These are phyloP conservation scores for Rhinoderma darwinii DNA, from an alignment of 2,113 vertebrate species.

Conservation along the genomic window DNA sequence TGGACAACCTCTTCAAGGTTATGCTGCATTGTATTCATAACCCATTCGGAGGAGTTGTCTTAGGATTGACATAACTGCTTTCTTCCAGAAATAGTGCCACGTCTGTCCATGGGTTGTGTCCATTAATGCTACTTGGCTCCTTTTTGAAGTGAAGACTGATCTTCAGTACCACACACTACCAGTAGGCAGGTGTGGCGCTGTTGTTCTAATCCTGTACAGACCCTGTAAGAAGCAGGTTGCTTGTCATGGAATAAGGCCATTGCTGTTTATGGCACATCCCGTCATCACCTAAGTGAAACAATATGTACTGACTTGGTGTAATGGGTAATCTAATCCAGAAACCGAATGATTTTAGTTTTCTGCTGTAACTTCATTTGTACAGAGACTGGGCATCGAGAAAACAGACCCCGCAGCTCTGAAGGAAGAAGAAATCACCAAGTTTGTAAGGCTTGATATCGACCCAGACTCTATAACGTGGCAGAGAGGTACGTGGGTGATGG, in stretches of 20 bases:
- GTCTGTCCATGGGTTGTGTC: background rate
- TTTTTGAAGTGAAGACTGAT: background rate
- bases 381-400: conserved; percentile 94
- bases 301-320: background rate
- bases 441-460: conserved; percentile 92
- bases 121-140: background rate
- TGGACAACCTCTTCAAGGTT: background rate
- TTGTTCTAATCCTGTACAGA: no score
- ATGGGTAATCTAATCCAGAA: conserved; percentile 23
- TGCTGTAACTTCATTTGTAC: conserved; percentile 40
- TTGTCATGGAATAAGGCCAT: background rate
- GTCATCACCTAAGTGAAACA: background rate
- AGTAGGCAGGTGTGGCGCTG: background rate
- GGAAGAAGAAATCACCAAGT: conserved; percentile 86
- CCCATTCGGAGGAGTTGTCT: no score
- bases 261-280: background rate
- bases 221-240: no score
- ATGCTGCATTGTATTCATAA: background rate
- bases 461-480: conserved; percentile 92
- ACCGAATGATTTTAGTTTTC: conserved; percentile 14
- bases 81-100: background rate
- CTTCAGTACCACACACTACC: no score
- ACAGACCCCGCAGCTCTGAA: conserved; percentile 85
- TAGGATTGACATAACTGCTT: no score
- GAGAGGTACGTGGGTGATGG: conserved; percentile 79